These are phyloP conservation scores for Parnassius orleans DNA, from an alignment of 2,888 invertebrate species.

Conservation along the genomic window DNA sequence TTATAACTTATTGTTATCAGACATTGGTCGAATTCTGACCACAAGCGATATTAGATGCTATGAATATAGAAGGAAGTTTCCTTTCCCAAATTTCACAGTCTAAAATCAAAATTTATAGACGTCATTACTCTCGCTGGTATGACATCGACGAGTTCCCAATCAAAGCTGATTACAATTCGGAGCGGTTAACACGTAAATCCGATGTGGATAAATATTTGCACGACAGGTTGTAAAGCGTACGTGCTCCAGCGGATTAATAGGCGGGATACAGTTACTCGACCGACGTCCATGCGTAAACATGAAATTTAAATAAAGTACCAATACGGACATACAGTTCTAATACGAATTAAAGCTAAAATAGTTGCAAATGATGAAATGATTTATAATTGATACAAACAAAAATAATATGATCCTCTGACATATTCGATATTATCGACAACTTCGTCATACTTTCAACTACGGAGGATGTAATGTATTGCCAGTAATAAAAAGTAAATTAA, in stretches of 20 bases:
- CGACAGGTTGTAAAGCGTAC: conserved; percentile 74
- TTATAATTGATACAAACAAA: too few relatives aligned
- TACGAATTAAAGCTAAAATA: too few relatives aligned
- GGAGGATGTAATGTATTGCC: too few relatives aligned
- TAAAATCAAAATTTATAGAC: conserved; percentile 11
- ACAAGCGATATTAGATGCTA: too few relatives aligned
- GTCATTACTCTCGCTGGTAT: conserved; percentile 35
- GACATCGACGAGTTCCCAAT: conserved; percentile 46
- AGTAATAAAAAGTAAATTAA: too few relatives aligned
- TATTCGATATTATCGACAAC: too few relatives aligned
- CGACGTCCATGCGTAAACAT: conserved; percentile 37
- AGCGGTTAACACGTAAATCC: conserved; percentile 72
- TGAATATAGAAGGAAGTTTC: too few relatives aligned
- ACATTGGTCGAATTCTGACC: too few relatives aligned
- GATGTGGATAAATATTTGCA: conserved; percentile 77
- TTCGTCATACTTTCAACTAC: too few relatives aligned
- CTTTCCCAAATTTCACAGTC: conserved; percentile 4
- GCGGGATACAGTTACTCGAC: conserved; percentile 65
- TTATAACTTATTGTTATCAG: too few relatives aligned
- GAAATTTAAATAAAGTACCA: conserved; percentile 35
- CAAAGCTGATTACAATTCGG: conserved; percentile 75
- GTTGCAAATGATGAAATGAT: too few relatives aligned
- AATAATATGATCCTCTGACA: too few relatives aligned
- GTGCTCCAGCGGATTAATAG: conserved; percentile 64
- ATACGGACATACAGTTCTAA: conserved; percentile 21